Conservation (phyloP, 2,113 vertebrate genomes). For the Muntiacus muntjak region DNA sequence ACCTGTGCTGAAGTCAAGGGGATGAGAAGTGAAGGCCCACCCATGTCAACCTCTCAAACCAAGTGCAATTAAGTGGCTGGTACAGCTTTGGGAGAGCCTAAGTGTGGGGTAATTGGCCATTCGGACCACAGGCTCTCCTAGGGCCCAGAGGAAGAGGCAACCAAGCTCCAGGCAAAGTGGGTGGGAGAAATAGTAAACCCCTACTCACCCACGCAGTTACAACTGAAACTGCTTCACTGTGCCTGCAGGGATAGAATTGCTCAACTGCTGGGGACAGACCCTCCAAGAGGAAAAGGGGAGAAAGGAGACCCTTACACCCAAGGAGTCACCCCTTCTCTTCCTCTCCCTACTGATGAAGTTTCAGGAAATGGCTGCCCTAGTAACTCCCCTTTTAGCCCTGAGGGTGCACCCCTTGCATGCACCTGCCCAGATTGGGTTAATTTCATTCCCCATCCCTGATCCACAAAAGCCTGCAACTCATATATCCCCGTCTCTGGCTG, state of each 20-base stretch:
- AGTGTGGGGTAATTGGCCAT: not conserved
- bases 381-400: not conserved
- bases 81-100: not conserved
- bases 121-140: not conserved
- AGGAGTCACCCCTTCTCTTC: not conserved
- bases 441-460: not conserved
- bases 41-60: not conserved
- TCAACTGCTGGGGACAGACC: not conserved
- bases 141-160: not conserved
- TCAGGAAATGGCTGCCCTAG: not conserved
- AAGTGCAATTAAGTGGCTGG: not conserved
- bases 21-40: not conserved
- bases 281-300: not conserved
- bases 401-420: not conserved
- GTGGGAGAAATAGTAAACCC: not conserved
- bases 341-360: not conserved
- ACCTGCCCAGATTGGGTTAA: not conserved
- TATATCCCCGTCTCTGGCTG: not conserved
- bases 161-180: not conserved
- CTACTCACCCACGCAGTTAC: not conserved
- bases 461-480: not conserved
- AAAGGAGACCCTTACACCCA: not conserved
- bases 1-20: slow-evolving; percentile 4
- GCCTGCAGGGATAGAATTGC: not conserved
- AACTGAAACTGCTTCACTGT: not conserved